Evolutionary conservation across 2,888 invertebrate genomes (phyloP), one percentile per base, ranked within the genome.

Genomic region (Linnaemya tessellans): DNA sequence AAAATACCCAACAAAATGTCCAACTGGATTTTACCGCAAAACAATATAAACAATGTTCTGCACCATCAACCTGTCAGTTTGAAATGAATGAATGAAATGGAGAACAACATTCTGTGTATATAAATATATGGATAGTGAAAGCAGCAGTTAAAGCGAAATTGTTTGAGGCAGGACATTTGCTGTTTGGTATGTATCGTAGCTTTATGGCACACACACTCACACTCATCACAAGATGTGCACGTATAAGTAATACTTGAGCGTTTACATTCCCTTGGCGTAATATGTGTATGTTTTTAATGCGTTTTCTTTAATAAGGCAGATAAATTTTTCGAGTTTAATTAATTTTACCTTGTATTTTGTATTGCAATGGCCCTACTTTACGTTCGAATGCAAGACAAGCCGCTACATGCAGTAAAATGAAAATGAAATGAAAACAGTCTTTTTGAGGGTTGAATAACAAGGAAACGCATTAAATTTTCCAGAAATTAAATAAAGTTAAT

Each of bases 1-100:
- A 74, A 80, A 80, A 80, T 60, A 60, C 38, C 49, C 13, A 74
- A 74, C 80, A 35, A 74, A 60, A 71, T 67, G 60, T 80, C 74
- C 79, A 82, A 79, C 58, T 79, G 82, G 51, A 73, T 79, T 80
- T 75, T 71, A 85, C 79, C 82, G 70, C 85, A 79, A 77, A 68
- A 68, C 73, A 74, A 71, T 49, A 85, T 74, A 85, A 85, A 81
- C 85, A 80, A 75, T 85, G 85, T 79, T 80, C 74, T 85, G 85
- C 85, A 71, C 85, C 82, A 82, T 85, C 85, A 85, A 85, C 85
- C 82, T 85, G 85, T 85, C 85, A 82, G 79, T 79, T 70, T 51
- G 51, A 82, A 82, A 77, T 71, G 46, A 82, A 75, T 60, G 62
- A 75, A 64, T 43, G 25, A 62, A 73, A 64, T 73, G 49, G 62